Evolutionary conservation across 2,797 vertebrate genomes (phyloP).

Genomic region (Meriones psammophilus): DNA sequence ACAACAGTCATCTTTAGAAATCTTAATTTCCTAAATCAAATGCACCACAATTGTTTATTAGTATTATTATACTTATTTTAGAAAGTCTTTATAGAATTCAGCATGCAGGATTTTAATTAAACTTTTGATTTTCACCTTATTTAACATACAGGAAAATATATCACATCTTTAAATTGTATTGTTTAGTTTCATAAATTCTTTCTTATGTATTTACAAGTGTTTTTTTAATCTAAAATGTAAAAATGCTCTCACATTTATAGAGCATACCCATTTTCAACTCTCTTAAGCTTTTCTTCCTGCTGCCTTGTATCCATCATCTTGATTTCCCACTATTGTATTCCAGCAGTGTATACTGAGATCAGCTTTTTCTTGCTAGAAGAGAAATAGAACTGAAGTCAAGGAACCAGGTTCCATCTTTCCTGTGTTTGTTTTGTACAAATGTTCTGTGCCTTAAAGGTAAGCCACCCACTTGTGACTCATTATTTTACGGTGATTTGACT

Average conservation of each 20-base stretch:
- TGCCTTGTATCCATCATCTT: neutral
- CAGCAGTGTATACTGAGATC: neutral
- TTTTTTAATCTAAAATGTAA: neutral
- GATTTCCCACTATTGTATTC: neutral
- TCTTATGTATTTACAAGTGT: neutral
- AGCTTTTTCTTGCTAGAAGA: slow-evolving; percentile 19
- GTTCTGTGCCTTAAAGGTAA: slow-evolving; percentile 69
- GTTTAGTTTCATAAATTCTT: slow-evolving; percentile 25
- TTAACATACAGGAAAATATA: slow-evolving; percentile 24
- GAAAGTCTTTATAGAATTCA: slow-evolving; percentile 31
- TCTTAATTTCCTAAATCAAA: neutral
- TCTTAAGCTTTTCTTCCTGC: slow-evolving; percentile 13
- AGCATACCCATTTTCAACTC: neutral
- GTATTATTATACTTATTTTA: slow-evolving; percentile 42
- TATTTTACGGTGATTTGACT: slow-evolving; percentile 57
- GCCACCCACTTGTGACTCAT: slow-evolving; percentile 58
- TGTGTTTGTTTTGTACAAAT: slow-evolving; percentile 30
- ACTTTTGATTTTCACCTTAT: slow-evolving; percentile 4
- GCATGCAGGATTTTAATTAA: neutral
- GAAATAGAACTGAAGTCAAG: slow-evolving; percentile 40
- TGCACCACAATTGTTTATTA: neutral
- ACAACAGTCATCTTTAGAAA: slow-evolving; percentile 19
- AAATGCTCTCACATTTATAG: neutral
- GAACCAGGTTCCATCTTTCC: slow-evolving; percentile 57
- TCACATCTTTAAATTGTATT: neutral